These are phyloP conservation scores for Watsonalla cultraria DNA, from an alignment of 2,888 invertebrate genomes.

Conservation along the genomic window DNA sequence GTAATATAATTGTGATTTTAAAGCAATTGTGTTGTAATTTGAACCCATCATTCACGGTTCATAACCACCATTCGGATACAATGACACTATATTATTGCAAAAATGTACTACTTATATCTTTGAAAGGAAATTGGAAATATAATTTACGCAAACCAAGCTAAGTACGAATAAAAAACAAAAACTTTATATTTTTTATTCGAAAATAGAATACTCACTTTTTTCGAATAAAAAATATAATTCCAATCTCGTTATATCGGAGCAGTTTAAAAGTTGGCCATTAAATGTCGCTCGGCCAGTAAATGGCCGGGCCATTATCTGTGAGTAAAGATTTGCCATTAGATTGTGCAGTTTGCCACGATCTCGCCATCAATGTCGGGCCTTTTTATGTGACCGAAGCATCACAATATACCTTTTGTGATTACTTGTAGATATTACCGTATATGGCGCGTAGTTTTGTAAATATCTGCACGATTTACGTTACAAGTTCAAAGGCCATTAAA, in stretches of 20 bases:
- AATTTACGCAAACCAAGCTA: background rate
- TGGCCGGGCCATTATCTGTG: constrained; percentile 17
- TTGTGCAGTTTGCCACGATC: constrained; percentile 35
- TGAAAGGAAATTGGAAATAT: background rate
- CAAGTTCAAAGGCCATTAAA: too few relatives aligned
- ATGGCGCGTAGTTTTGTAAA: background rate
- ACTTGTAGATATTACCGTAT: background rate
- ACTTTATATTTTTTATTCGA: too few relatives aligned
- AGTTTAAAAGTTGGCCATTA: background rate
- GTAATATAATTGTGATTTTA: too few relatives aligned
- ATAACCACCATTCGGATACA: background rate
- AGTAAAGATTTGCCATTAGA: constrained; percentile 39
- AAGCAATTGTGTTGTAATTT: background rate
- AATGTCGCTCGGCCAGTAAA: background rate
- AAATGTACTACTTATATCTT: background rate
- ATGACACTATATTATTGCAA: background rate
- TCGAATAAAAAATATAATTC: background rate
- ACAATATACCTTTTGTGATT: constrained; percentile 17
- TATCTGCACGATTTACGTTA: background rate
- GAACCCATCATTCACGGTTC: background rate
- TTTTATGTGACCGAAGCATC: constrained; percentile 16
- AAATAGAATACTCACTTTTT: background rate
- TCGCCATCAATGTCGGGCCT: constrained; percentile 20
- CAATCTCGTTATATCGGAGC: background rate
- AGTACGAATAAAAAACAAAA: background rate